Conservation (phyloP, 2,797 vertebrate genomes). For the Pantherophis vulpinus region DNA sequence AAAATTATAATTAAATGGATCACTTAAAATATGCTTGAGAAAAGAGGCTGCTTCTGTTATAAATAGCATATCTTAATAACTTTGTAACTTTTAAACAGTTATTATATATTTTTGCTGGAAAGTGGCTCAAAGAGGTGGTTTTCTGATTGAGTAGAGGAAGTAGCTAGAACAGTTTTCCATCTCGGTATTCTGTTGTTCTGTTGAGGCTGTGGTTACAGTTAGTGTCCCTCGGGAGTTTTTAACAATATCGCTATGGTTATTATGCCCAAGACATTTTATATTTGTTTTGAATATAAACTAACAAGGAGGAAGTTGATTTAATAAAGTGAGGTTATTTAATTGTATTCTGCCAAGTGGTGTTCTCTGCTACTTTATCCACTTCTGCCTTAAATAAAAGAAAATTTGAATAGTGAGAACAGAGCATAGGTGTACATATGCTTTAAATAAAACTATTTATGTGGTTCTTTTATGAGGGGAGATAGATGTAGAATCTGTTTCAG, state of each 20-base stretch:
- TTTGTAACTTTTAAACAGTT: not conserved
- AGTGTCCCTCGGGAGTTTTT: not conserved
- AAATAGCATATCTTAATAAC: not conserved
- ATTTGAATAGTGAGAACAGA: not conserved
- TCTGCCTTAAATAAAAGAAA: not conserved
- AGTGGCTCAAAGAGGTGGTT: not conserved
- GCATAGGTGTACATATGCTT: not conserved
- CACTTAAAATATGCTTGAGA: not conserved
- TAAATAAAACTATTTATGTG: not conserved
- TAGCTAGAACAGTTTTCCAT: no score
- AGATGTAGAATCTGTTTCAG: not conserved
- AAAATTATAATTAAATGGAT: constrained; percentile 2
- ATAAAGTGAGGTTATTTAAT: not conserved
- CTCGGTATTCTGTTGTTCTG: not conserved
- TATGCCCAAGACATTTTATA: not conserved
- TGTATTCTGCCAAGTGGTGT: not conserved
- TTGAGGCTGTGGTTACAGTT: not conserved
- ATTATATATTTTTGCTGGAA: not conserved
- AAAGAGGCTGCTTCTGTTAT: not conserved
- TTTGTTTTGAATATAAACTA: not conserved
- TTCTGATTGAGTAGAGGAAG: not conserved
- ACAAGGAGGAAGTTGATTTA: not conserved
- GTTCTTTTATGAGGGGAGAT: not conserved
- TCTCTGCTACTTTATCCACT: not conserved
- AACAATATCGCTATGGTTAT: not conserved